Percentiles rank a stretch among this genome's conserved stretches.
Evolutionary conservation across 2,797 vertebrate genomes (phyloP).

Genomic region (Synaphobranchus kaupii): DNA sequence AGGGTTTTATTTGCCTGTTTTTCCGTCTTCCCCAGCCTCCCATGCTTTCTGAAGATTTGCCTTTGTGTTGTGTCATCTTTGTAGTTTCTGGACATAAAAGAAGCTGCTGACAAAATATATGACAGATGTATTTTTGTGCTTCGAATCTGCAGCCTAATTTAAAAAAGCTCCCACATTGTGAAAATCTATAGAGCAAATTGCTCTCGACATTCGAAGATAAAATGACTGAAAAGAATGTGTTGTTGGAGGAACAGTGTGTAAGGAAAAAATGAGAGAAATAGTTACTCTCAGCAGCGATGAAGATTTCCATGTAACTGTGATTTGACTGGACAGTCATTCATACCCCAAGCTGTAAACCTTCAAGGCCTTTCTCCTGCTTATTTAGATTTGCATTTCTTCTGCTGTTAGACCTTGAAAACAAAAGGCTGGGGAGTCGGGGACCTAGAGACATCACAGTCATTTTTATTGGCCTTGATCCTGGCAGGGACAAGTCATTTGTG

Average conservation of each 20-base stretch:
- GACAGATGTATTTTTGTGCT: background rate
- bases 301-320: constrained; percentile 10
- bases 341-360: constrained; percentile 9
- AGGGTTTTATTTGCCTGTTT: background rate
- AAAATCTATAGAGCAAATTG: constrained; percentile 24
- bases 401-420: constrained; percentile 1
- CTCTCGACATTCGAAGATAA: background rate
- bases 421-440: background rate
- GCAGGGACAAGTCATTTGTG: background rate
- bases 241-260: background rate
- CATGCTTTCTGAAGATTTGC: background rate
- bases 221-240: background rate
- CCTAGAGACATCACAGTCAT: background rate
- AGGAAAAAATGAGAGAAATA: background rate
- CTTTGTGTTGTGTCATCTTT: constrained; percentile 1
- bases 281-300: background rate
- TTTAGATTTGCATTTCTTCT: constrained; percentile 9
- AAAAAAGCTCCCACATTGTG: constrained; percentile 1
- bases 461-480: background rate
- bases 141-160: constrained; percentile 19
- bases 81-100: constrained; percentile 14
- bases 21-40: background rate
- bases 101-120: background rate
- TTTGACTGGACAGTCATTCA: constrained; percentile 28
- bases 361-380: background rate